Evolutionary conservation across 2,888 invertebrate genomes (phyloP), one percentile per base, ranked within the genome.

Genomic region (Diachrysia chrysitis): DNA sequence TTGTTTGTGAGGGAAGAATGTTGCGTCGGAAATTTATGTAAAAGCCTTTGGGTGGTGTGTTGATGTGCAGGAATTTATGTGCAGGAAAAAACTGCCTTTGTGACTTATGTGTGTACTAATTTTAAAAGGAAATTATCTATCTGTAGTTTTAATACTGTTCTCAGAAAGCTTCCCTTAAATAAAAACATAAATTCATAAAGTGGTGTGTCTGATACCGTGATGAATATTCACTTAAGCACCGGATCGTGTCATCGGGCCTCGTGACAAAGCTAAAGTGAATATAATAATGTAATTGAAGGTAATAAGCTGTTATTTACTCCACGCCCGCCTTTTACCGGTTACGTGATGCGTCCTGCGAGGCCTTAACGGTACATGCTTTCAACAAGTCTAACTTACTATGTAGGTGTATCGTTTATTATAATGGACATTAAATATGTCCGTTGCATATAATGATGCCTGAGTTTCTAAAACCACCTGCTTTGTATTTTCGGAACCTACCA

Each of bases 261-360:
- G 91, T 92, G 92, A 92, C 89, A 89, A 83, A 82, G 83, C 81
- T 86, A 85, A 90, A 92, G 91, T 91, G 92, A 92, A 92, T 90
- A 90, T 92, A 90, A 92, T 91, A 89, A 89, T 90, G 87, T 90
- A 92, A 92, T 91, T 88, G 88, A 78, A 71, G 68, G 80, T 89
- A 89, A 89, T 89, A 84, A 78, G 84, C 85, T 83, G 88, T 85
- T 89, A 88, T 90, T 90, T 87, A 85, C 85, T 85, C 86, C 85
- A 82, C 84, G 78, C 75, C 77, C 69, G 78, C 81, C 83, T 83
- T 83, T 82, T 85, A 85, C 82, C 82, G 71, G 60, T 70, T 83
- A 90, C 90, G 90, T 91, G 89, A 87, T 83, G 82, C 73, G 55
- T 79, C 65, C 79, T 77, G 69, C 59, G 55, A 14, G 58, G 29